Conservation (phyloP, 53 echinoderm and acorn worm genomes). For the Apostichopus leukothele region DNA sequence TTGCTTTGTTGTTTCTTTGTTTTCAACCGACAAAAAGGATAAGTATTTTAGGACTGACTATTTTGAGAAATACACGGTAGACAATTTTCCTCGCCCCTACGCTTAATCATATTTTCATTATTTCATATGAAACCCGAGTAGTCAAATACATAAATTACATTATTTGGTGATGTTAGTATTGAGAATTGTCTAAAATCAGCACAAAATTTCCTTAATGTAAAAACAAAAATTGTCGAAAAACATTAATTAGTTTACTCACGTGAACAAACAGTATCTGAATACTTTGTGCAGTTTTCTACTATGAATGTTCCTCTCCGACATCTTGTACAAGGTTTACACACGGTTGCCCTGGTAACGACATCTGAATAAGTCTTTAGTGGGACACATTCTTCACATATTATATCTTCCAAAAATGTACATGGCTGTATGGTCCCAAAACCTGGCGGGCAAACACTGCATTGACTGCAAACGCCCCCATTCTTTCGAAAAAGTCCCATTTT, state of each 20-base stretch:
- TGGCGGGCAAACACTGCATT: conserved; percentile 85
- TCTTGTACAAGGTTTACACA: conserved; percentile 68
- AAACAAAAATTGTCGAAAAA: no score
- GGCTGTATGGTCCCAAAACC: conserved; percentile 80
- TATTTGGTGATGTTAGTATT: no score
- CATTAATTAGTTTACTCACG: conserved; percentile 43
- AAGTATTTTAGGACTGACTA: no score
- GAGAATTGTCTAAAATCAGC: no score
- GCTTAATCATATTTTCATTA: no score
- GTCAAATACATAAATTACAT: no score
- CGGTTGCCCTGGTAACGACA: conserved; percentile 65
- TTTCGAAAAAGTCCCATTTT: conserved; percentile 33
- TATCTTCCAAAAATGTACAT: conserved; percentile 65
- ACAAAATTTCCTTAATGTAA: no score
- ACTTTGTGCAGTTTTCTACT: conserved; percentile 61
- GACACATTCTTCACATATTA: conserved; percentile 62
- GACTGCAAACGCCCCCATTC: conserved; percentile 59
- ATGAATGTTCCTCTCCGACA: conserved; percentile 61
- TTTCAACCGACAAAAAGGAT: no score
- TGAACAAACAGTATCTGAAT: conserved; percentile 78
- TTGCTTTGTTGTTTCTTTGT: no score
- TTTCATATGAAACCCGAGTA: no score
- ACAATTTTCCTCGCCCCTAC: no score
- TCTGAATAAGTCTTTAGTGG: conserved; percentile 78
- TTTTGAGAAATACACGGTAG: no score